Percentiles rank a stretch among this genome's conserved stretches.
Evolutionary conservation across 2,888 invertebrate species (phyloP).

Genomic region (Lycocerus yunnanus): DNA sequence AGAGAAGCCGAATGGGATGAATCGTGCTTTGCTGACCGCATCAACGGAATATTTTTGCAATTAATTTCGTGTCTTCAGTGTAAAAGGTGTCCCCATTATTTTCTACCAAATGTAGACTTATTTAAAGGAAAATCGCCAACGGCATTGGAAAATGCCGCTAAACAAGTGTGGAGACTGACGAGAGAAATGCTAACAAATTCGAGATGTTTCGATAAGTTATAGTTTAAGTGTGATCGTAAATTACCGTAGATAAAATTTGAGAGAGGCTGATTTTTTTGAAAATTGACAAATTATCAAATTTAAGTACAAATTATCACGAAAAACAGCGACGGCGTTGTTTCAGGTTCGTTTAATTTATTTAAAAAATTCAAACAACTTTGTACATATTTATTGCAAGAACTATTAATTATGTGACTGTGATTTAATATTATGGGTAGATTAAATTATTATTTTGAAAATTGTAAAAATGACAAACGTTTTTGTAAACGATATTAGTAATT

Average conservation of each 20-base stretch:
- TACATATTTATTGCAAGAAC: not conserved
- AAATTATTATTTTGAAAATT: slow-evolving; percentile 10
- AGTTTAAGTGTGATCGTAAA: slow-evolving; percentile 41
- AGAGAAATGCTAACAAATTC: slow-evolving; percentile 91
- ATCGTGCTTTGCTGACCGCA: slow-evolving; percentile 83
- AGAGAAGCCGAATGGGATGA: slow-evolving; percentile 95
- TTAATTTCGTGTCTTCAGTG: slow-evolving; percentile 96
- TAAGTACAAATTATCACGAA: not conserved
- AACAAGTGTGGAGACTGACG: slow-evolving; percentile 90
- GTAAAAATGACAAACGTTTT: slow-evolving; percentile 9
- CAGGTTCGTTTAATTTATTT: not conserved
- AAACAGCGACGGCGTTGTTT: not conserved
- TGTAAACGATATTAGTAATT: not conserved
- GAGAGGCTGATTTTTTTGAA: not conserved
- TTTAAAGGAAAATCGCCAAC: slow-evolving; percentile 91
- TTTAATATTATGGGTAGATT: slow-evolving; percentile 31
- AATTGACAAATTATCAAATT: not conserved
- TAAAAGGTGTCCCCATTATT: slow-evolving; percentile 92
- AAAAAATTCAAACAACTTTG: slow-evolving; percentile 1
- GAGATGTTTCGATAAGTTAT: slow-evolving; percentile 88
- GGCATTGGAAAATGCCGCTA: slow-evolving; percentile 89
- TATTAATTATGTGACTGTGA: slow-evolving; percentile 31
- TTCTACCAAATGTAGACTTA: slow-evolving; percentile 89
- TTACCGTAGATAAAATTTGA: not conserved
- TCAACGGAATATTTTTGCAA: slow-evolving; percentile 92